Percentiles rank a stretch among this genome's conserved stretches.
These are phyloP conservation scores for Neocrepidodera transversa DNA, from an alignment of 2,888 invertebrate genomes.

Conservation along the genomic window DNA sequence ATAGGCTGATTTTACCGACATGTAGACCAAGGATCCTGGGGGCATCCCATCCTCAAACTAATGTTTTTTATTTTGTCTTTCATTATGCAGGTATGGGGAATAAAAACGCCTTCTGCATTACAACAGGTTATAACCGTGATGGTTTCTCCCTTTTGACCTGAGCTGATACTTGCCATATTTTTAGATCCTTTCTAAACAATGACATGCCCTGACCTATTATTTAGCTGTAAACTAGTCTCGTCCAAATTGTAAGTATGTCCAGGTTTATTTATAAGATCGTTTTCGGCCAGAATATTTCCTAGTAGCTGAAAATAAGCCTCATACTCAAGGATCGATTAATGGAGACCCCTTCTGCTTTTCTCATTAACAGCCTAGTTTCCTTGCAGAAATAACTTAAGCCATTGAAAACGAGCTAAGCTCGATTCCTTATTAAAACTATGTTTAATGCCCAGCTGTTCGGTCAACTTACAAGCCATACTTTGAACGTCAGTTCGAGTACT, in stretches of 20 bases:
- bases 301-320: slow-evolving; percentile 34
- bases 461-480: slow-evolving; percentile 29
- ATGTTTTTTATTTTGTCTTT: slow-evolving; percentile 37
- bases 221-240: slow-evolving; percentile 27
- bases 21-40: slow-evolving; percentile 32
- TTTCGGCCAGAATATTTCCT: slow-evolving; percentile 7
- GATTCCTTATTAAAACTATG: slow-evolving; percentile 28
- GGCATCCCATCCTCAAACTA: slow-evolving; percentile 38
- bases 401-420: slow-evolving; percentile 25
- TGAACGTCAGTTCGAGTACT: slow-evolving; percentile 28
- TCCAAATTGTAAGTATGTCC: slow-evolving; percentile 26
- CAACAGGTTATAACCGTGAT: slow-evolving; percentile 26
- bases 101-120: slow-evolving; percentile 22
- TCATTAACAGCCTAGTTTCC: slow-evolving; percentile 19
- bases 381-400: slow-evolving; percentile 30
- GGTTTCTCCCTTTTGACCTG: slow-evolving; percentile 27
- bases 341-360: slow-evolving; percentile 34
- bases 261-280: slow-evolving; percentile 6
- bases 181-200: slow-evolving; percentile 24
- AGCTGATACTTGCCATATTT: slow-evolving; percentile 23
- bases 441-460: slow-evolving; percentile 28
- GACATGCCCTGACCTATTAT: slow-evolving; percentile 23
- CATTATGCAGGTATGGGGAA: slow-evolving; percentile 27
- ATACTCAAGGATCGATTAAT: slow-evolving; percentile 15
- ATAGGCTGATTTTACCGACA: slow-evolving; percentile 40